phyloP scores from a whole-genome alignment of 37 sponge, comb jelly and placozoan species.

The Lycopodina hypogea region DNA sequence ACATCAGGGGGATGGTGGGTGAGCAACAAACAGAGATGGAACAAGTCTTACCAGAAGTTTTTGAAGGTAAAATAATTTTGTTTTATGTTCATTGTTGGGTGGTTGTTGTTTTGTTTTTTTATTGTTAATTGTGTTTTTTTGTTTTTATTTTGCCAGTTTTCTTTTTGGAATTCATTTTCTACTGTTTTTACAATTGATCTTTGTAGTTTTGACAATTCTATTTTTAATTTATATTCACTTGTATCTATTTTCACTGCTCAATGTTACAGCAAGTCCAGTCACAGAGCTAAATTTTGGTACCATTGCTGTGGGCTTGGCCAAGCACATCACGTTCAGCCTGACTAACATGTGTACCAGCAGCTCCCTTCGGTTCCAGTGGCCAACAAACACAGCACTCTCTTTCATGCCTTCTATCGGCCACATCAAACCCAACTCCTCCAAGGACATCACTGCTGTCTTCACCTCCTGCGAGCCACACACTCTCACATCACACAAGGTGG shows the following conservation, averaged over 20 bases:
- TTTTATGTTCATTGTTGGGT: neutral
- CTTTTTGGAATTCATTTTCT: too few species aligned
- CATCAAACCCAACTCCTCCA: conserved; percentile 78
- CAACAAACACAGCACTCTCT: conserved; percentile 39
- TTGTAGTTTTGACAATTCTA: too few species aligned
- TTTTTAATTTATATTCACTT: too few species aligned
- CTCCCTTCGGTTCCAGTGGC: conserved; percentile 71
- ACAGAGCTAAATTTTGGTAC: conserved; percentile 84
- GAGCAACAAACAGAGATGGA: neutral
- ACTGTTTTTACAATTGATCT: neutral
- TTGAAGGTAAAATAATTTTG: neutral
- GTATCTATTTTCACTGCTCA: neutral
- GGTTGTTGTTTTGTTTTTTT: neutral
- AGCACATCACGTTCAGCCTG: conserved; percentile 85
- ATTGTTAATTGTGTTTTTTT: neutral
- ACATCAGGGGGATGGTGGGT: conserved; percentile 33
- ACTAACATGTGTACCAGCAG: conserved; percentile 75
- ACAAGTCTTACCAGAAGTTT: conserved; percentile 11
- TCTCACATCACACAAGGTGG: conserved; percentile 28
- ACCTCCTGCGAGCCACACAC: conserved; percentile 51
- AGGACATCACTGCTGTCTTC: conserved; percentile 84
- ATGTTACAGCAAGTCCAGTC: conserved; percentile 33
- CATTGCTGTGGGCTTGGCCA: conserved; percentile 68
- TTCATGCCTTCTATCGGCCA: conserved; percentile 87
- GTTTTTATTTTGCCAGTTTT: neutral